Evolutionary conservation across 2,113 vertebrate genomes (phyloP).

Genomic region (Psilopsiagon aurifrons): DNA sequence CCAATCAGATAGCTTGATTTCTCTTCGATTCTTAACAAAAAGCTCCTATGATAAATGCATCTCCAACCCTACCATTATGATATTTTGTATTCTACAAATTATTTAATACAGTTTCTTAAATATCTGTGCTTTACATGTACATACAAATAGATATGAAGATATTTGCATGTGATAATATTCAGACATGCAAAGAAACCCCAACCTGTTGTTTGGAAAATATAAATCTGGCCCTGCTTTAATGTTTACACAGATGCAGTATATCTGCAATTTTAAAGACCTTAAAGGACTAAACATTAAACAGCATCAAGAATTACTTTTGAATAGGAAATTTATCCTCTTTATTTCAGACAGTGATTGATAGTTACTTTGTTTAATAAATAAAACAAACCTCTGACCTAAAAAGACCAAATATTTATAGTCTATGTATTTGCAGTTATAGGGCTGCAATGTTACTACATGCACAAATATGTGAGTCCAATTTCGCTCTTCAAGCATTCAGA

Average conservation of each 20-base stretch:
- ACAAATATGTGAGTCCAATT: not conserved
- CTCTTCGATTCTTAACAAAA: not conserved
- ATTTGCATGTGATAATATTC: not conserved
- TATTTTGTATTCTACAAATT: not conserved
- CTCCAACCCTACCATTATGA: not conserved
- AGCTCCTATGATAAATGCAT: not conserved
- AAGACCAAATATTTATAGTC: not conserved
- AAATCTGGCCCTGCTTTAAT: not conserved
- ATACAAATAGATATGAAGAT: not conserved
- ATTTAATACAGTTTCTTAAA: not conserved
- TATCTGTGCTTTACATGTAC: not conserved
- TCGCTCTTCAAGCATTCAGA: not conserved
- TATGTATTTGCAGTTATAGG: not conserved
- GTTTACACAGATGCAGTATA: not conserved
- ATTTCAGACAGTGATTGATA: not conserved
- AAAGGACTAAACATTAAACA: not conserved
- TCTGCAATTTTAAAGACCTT: not conserved
- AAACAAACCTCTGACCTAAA: not conserved
- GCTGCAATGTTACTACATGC: not conserved
- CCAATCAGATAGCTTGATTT: constrained; percentile 72
- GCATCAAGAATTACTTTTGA: not conserved
- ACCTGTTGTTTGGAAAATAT: accelerated
- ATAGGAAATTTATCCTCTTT: not conserved
- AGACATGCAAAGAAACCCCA: not conserved
- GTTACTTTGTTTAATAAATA: not conserved